phyloP scores from a whole-genome alignment of 1,140 invertebrate species.

The Euura saliciscinereae region DNA sequence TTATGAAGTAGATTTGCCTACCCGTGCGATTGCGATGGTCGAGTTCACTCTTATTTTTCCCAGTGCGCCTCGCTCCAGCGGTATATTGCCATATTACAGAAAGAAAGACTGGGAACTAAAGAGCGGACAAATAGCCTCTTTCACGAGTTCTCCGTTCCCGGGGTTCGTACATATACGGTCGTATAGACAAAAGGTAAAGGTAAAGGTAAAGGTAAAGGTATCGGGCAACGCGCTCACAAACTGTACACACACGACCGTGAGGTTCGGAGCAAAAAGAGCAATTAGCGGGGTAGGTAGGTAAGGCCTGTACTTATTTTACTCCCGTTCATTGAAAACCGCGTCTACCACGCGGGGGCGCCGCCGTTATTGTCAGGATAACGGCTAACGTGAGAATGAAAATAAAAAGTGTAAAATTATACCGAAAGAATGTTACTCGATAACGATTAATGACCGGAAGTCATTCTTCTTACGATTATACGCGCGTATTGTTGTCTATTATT shows the following conservation, averaged over 20 bases:
- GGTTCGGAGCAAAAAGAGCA: neutral
- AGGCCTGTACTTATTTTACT: neutral
- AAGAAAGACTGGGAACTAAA: neutral
- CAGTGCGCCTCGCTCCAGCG: too few relatives aligned
- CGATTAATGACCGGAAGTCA: conserved; percentile 1
- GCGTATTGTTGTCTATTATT: neutral
- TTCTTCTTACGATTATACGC: neutral
- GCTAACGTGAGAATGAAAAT: neutral
- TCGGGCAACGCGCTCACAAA: neutral
- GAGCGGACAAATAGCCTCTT: conserved; percentile 1
- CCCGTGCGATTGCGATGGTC: neutral
- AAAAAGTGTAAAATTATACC: neutral
- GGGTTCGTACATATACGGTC: neutral
- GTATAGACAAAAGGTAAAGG: neutral
- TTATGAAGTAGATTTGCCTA: neutral
- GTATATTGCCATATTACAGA: neutral
- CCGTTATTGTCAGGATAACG: conserved; percentile 2
- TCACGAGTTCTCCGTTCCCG: neutral
- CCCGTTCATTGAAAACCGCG: neutral
- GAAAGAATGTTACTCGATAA: neutral
- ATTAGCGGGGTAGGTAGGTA: neutral
- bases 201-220: neutral
- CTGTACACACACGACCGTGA: neutral
- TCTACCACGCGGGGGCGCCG: neutral
- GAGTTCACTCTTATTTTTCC: too few relatives aligned